Percentiles rank a stretch among this genome's conserved stretches.
phyloP scores from a whole-genome alignment of 2,888 invertebrate genomes.

The Callyntrura guangdongensis region DNA sequence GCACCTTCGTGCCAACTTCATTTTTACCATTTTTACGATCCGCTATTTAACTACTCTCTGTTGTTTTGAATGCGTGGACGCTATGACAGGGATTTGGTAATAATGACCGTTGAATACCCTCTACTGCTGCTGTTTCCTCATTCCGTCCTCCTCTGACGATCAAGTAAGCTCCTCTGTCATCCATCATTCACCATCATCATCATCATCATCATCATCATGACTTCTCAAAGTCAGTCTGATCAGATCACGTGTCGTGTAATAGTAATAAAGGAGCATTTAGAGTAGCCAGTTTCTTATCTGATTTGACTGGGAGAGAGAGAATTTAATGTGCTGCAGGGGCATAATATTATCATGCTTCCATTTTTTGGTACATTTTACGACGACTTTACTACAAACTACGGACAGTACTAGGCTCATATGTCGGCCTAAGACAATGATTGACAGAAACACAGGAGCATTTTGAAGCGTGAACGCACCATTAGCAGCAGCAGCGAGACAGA shows the following conservation, averaged over 20 bases:
- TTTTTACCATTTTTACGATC: no score
- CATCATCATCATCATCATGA: no score
- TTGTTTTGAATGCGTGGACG: no score
- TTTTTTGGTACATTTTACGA: not conserved
- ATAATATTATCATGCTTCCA: no score
- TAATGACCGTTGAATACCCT: conserved; percentile 28
- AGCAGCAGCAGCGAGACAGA: conserved; percentile 32
- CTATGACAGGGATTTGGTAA: conserved; percentile 4
- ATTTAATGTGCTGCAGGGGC: not conserved
- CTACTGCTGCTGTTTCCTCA: not conserved
- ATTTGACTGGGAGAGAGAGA: no score
- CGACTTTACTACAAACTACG: no score
- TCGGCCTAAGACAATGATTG: conserved; percentile 59
- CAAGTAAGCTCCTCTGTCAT: no score
- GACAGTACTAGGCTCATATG: no score
- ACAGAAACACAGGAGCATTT: conserved; percentile 61
- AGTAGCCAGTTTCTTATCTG: conserved; percentile 20
- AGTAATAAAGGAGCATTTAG: not conserved
- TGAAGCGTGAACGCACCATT: conserved; percentile 52
- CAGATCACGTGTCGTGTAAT: not conserved
- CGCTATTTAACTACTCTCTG: not conserved
- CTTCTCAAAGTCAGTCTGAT: not conserved
- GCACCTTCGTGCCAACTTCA: conserved; percentile 40
- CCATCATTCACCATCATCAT: no score
- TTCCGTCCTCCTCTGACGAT: no score